A percentile compares a stretch with the other conserved stretches of the same genome.
Conservation (phyloP, 2,797 vertebrate species). For the Scolopax rusticola region DNA sequence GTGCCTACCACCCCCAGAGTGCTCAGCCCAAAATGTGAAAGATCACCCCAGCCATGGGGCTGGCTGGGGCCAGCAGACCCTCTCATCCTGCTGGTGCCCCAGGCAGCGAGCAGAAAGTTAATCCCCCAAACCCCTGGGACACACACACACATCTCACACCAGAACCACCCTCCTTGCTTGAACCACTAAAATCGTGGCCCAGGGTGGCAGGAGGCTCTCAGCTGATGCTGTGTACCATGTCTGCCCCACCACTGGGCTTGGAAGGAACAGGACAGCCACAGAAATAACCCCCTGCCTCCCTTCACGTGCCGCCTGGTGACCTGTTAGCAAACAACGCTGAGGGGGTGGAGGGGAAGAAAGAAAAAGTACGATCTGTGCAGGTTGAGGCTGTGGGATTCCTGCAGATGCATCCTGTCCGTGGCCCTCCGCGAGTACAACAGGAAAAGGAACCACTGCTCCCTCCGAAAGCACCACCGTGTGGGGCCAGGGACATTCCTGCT, state of each 20-base stretch:
- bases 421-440: slow-evolving; percentile 79
- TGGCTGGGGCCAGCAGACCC: neutral
- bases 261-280: neutral
- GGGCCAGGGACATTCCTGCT: neutral
- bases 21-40: neutral
- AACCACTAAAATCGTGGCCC: neutral
- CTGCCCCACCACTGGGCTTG: accelerated
- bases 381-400: slow-evolving; percentile 79
- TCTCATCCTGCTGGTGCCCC: neutral
- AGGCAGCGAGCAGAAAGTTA: neutral
- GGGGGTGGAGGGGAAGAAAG: slow-evolving; percentile 63
- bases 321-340: slow-evolving; percentile 41
- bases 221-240: too few relatives aligned
- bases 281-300: slow-evolving; percentile 15
- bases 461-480: accelerated
- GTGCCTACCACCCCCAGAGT: neutral
- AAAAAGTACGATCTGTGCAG: slow-evolving; percentile 72
- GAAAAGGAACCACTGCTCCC: slow-evolving; percentile 79
- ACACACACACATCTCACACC: neutral
- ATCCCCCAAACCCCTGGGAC: neutral
- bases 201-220: neutral
- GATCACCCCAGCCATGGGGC: neutral
- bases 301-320: slow-evolving; percentile 16
- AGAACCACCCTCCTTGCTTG: too few relatives aligned
- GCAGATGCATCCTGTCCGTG: slow-evolving; percentile 85